These are phyloP conservation scores for Datnioides undecimradiatus DNA, from an alignment of 2,113 vertebrate species.

Conservation along the genomic window DNA sequence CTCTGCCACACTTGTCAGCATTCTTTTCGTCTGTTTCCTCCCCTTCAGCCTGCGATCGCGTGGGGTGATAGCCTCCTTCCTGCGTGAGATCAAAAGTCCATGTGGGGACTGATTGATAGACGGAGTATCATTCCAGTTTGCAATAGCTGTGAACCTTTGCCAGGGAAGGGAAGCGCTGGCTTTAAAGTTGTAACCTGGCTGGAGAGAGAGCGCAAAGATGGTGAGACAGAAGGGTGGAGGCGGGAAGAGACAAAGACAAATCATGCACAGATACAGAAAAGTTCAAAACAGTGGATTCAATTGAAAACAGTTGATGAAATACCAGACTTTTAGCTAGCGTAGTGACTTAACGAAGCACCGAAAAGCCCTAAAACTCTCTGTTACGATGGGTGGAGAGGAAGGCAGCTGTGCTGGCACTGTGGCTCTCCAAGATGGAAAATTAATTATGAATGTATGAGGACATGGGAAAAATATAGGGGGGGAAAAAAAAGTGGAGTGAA, in stretches of 20 bases:
- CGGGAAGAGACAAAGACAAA: neutral
- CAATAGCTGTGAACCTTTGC: constrained; percentile 30
- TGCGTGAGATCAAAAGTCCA: constrained; percentile 55
- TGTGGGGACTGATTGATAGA: constrained; percentile 15
- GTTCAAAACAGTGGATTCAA: too few relatives aligned
- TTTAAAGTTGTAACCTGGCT: constrained; percentile 58
- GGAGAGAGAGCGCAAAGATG: neutral
- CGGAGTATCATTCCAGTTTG: neutral
- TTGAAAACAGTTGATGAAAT: neutral
- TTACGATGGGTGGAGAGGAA: constrained; percentile 4
- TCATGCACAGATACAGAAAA: neutral
- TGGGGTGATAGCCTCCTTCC: constrained; percentile 27
- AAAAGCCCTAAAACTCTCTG: neutral
- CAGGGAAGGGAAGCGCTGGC: constrained; percentile 35
- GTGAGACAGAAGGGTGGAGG: constrained; percentile 23
- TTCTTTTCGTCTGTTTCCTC: neutral
- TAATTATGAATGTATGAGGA: constrained; percentile 37
- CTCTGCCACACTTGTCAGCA: neutral
- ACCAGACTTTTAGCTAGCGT: neutral
- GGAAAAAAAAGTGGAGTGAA: neutral
- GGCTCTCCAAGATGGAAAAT: constrained; percentile 46
- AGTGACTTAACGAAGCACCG: neutral
- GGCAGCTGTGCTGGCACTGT: constrained; percentile 47
- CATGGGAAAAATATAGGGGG: constrained; percentile 31
- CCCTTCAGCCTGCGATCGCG: neutral